Percentiles rank a stretch among this genome's conserved stretches.
phyloP scores from a whole-genome alignment of 2,113 vertebrate species.

The Phoxinus phoxinus region DNA sequence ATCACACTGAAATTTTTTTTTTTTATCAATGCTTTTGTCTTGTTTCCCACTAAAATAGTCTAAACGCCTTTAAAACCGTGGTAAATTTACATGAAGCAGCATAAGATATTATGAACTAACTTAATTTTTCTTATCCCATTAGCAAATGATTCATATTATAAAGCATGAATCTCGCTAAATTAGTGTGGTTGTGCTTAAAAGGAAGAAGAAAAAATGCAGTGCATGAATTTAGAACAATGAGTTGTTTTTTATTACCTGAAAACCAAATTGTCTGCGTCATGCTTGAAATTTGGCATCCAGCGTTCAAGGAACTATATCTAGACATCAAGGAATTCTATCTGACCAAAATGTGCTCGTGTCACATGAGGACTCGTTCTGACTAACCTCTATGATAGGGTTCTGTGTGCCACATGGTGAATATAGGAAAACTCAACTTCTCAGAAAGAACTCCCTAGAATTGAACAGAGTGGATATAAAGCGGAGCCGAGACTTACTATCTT shows the following conservation, averaged over 20 bases:
- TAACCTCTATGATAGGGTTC: neutral
- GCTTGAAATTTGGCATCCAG: neutral
- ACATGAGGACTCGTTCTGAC: neutral
- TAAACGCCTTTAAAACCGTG: neutral
- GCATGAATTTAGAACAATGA: neutral
- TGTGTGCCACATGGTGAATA: neutral
- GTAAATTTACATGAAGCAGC: neutral
- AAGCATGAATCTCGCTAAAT: neutral
- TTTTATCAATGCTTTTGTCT: neutral
- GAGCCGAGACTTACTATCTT: neutral
- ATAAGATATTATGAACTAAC: neutral
- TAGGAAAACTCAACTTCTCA: neutral
- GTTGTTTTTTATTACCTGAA: neutral
- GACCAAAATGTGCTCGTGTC: neutral
- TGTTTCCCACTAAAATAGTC: neutral
- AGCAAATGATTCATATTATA: neutral
- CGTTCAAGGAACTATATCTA: neutral
- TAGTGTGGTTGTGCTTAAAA: neutral
- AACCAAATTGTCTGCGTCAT: neutral
- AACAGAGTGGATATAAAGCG: neutral
- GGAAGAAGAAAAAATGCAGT: neutral
- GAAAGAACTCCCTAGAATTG: neutral
- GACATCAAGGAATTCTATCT: neutral
- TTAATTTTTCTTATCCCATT: neutral
- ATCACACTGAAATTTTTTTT: slow-evolving; percentile 3